A percentile compares a stretch with the other conserved stretches of the same genome.
phyloP scores from a whole-genome alignment of 2,113 vertebrate species.

The Sander vitreus region DNA sequence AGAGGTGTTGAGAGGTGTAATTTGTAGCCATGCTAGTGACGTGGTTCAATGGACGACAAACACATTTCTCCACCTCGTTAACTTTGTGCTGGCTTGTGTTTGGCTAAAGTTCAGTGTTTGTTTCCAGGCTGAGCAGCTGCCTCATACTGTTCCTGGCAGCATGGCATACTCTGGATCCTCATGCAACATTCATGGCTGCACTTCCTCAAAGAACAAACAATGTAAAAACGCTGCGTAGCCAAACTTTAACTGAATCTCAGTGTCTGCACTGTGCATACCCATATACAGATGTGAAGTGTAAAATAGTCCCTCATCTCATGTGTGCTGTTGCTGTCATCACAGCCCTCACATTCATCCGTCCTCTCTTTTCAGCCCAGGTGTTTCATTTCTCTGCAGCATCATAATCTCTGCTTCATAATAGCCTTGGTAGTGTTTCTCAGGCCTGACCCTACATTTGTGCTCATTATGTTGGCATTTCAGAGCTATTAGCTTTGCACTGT shows the following conservation, averaged over 20 bases:
- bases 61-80: slow-evolving; percentile 5
- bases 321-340: neutral
- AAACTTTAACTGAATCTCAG: slow-evolving; percentile 2
- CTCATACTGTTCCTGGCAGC: neutral
- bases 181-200: slow-evolving; percentile 50
- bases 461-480: slow-evolving; percentile 9
- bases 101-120: slow-evolving; percentile 24
- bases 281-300: neutral
- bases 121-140: slow-evolving; percentile 16
- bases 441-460: neutral
- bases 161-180: neutral
- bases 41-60: neutral
- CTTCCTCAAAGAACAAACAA: slow-evolving; percentile 39
- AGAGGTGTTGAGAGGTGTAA: neutral
- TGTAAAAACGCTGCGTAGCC: neutral
- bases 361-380: slow-evolving; percentile 1
- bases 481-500: neutral
- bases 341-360: neutral
- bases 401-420: slow-evolving; percentile 1
- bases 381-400: slow-evolving; percentile 4
- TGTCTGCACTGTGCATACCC: neutral
- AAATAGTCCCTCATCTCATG: neutral
- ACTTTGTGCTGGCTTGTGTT: neutral
- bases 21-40: neutral
- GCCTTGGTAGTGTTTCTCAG: neutral